These are phyloP conservation scores for Paramormyrops kingsleyae DNA, from an alignment of 2,113 vertebrate genomes.

Conservation along the genomic window DNA sequence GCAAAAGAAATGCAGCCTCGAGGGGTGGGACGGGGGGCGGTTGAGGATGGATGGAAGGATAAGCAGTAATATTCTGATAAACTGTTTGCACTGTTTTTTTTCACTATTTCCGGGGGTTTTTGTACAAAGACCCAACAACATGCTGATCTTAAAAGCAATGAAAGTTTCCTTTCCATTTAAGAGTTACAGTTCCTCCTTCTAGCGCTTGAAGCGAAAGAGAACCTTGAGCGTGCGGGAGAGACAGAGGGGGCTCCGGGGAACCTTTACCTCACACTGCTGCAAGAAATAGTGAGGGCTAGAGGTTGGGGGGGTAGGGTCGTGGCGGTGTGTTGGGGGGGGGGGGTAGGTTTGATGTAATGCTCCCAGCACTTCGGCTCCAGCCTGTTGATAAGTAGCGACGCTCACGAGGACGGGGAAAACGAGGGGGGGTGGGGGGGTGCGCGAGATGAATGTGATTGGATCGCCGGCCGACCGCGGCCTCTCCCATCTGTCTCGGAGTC, in stretches of 20 bases:
- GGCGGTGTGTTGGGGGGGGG: conserved; percentile 18
- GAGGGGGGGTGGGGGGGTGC: conserved; percentile 12
- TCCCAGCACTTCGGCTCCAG: conserved; percentile 53
- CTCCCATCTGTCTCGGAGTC: conserved; percentile 74
- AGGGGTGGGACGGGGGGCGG: background rate
- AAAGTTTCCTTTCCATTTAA: conserved; percentile 27
- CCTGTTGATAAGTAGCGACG: conserved; percentile 67
- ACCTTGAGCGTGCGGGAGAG: background rate
- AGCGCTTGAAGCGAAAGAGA: conserved; percentile 25
- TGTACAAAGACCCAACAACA: background rate
- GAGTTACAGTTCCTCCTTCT: conserved; percentile 18
- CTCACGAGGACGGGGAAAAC: conserved; percentile 48
- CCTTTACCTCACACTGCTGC: background rate
- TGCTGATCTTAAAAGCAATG: background rate
- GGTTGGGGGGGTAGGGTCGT: background rate
- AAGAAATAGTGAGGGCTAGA: background rate
- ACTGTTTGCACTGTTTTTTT: background rate
- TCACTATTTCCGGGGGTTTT: background rate
- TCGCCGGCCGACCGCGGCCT: conserved; percentile 65
- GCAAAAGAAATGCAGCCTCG: background rate
- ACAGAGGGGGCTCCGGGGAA: background rate
- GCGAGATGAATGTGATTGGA: conserved; percentile 69
- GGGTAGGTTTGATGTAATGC: conserved; percentile 50
- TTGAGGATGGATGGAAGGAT: background rate
- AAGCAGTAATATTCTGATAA: background rate